A percentile compares a stretch with the other conserved stretches of the same genome.
Conservation (phyloP, 2,888 invertebrate genomes). For the Heteromurus nitidus region DNA sequence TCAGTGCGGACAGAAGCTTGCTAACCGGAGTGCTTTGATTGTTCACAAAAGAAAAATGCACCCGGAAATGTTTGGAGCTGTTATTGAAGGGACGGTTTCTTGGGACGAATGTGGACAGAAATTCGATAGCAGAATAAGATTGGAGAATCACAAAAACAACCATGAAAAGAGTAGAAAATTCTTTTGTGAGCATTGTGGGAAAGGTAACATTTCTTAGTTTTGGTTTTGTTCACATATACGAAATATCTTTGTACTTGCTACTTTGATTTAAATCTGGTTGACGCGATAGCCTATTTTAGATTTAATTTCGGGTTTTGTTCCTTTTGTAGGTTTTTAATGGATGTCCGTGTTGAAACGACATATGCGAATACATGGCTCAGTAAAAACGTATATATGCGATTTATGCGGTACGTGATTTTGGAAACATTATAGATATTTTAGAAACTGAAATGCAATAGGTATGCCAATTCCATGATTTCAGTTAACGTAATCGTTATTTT, state of each 20-base stretch:
- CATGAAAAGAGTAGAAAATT: conserved; percentile 15
- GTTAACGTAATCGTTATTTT: background rate
- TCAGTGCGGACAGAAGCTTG: background rate
- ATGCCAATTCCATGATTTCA: background rate
- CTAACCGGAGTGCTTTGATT: background rate
- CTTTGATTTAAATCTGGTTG: too few species aligned
- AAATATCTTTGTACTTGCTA: too few species aligned
- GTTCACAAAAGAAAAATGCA: conserved; percentile 12
- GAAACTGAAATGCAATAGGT: background rate
- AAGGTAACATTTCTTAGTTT: background rate
- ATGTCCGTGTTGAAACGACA: background rate
- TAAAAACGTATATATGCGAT: background rate
- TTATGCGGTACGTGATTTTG: background rate
- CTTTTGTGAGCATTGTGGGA: conserved; percentile 9
- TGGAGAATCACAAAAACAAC: conserved; percentile 1
- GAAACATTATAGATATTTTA: background rate
- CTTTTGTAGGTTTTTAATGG: background rate
- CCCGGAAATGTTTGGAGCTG: conserved; percentile 3
- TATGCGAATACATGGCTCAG: background rate
- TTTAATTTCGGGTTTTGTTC: background rate
- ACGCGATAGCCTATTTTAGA: background rate
- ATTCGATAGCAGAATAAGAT: background rate
- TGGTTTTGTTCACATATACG: background rate
- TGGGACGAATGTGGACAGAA: conserved; percentile 37
- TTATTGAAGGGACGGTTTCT: background rate